Conservation (phyloP, 1,140 invertebrate species). For the Spodoptera frugiperda region DNA sequence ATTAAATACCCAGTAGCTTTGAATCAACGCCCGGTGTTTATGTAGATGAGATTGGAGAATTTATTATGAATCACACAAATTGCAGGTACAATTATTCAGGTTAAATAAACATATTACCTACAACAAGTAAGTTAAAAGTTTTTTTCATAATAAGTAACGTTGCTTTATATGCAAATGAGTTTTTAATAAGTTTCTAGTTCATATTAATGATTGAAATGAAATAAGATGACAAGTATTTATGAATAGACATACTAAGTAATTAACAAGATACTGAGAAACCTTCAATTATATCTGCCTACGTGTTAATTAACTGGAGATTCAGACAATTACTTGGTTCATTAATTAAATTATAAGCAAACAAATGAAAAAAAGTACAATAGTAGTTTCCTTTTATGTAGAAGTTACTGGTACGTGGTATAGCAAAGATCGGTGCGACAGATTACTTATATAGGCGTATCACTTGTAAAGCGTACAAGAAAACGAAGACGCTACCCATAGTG, state of each 20-base stretch:
- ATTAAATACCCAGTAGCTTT: slow-evolving; percentile 34
- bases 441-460: slow-evolving; percentile 60
- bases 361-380: slow-evolving; percentile 21
- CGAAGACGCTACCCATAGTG: slow-evolving; percentile 77
- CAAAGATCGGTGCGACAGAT: slow-evolving; percentile 37
- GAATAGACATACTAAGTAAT: slow-evolving; percentile 7
- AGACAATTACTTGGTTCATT: slow-evolving; percentile 15
- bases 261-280: not conserved
- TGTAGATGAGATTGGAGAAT: slow-evolving; percentile 18
- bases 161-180: not conserved
- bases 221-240: not conserved
- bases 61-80: slow-evolving; percentile 35
- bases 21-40: slow-evolving; percentile 22
- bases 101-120: not conserved
- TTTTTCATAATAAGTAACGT: no score
- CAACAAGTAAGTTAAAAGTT: no score
- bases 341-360: slow-evolving; percentile 29
- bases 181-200: not conserved
- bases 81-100: not conserved
- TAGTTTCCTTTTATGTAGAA: slow-evolving; percentile 36
- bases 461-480: slow-evolving; percentile 70
- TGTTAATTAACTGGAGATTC: slow-evolving; percentile 2
- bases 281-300: not conserved
- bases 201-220: no score
- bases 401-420: slow-evolving; percentile 26